Evolutionary conservation across 2,888 invertebrate species (phyloP), one percentile per base, ranked within the genome.

Genomic region (Corythucha ciliata): DNA sequence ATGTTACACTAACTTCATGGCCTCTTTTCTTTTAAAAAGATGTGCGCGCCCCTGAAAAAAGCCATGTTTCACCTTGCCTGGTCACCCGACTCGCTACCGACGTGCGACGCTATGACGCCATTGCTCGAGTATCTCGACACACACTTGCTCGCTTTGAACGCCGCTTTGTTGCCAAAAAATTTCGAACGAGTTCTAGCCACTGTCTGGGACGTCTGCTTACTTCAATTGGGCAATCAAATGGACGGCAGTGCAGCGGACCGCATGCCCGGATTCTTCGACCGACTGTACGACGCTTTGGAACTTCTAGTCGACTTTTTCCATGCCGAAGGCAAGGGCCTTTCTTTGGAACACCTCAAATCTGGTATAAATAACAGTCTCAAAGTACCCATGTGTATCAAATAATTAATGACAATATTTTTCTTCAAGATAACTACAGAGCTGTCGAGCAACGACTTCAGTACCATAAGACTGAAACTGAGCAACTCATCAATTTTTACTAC

Each of bases 51-150:
- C 2, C 73, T 96, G 55, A 82, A 89, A 64, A 92, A 91, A 67
- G 82, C 89, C 16, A 89, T 92, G 61, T 96, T 96, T 69, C 94
- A 94, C 67, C 75, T 94, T 60, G 93, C 94, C 48, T 96, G 94
- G 94, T 92, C 94, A 0, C 94, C 96, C 0, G 92, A 92, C 62
- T 87, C 88, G 4, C 69, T 92, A 48, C 90, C 91, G 3, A 88
- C 91, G 2, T 78, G 81, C 58, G 87, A 87, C 75, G 93, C 93
- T 1, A 87, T 94, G 56, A 80, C 85, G 29, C 92, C 93, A 1
- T 74, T 96, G 1, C 75, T 92, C 65, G 91, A 92, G 68, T 91
- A 88, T 67, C 72, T 96, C 56, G 90, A 93, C 68, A 79, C 79
- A 55, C 91, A 92, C 66, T 71, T 94, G 54, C 80, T 86, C 6